Evolutionary conservation across 2,113 vertebrate species (phyloP), one percentile per base, ranked within the genome.

Genomic region (Sinocyclocheilus rhinocerous): DNA sequence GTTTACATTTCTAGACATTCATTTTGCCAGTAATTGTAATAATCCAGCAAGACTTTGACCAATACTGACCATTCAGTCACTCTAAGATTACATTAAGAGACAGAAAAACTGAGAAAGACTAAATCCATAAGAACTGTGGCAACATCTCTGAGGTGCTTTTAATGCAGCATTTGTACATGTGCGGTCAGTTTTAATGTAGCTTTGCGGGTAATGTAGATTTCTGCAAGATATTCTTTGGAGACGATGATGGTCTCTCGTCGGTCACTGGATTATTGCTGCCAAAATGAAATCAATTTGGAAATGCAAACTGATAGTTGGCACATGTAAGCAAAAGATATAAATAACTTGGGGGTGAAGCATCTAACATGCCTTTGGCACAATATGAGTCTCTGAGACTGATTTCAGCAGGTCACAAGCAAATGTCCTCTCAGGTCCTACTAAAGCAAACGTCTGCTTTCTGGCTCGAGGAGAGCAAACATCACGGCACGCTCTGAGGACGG

Each of bases 401-500:
- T 42, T 42, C 42, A 42, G 42, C 42, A 42, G 42, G 42, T 9
- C 42, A 42, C 42, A 42, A 42, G 42, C 55, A 42, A 42, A 42
- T 42, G 42, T 45, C 42, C 42, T 9, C 18, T 59, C 55, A 59
- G 20, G 57, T 22, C 9, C 33, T 10, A 20, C 29, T 70, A 10
- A 36, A 67, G 16, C 55, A 36, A 36, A 9, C 1, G 67, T 70
- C 18, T 39, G 8, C 67, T 12, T 11, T 72, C 4, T 72, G 69
- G 18, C 36, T 42, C 10, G 12, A 48, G 72, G 63, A 89, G 84
- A 88, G 84, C 87, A 42, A 65, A 81, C 84, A 76, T 89, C 87
- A 86, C 87, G 88, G 88, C 52, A 83, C 61, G 86, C 87, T 91
- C 89, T 90, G 84, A 88, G 88, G 91, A 86, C 92, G 79, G 77